These are phyloP conservation scores for Amiota minor DNA, from an alignment of 2,888 invertebrate genomes.

Conservation along the genomic window DNA sequence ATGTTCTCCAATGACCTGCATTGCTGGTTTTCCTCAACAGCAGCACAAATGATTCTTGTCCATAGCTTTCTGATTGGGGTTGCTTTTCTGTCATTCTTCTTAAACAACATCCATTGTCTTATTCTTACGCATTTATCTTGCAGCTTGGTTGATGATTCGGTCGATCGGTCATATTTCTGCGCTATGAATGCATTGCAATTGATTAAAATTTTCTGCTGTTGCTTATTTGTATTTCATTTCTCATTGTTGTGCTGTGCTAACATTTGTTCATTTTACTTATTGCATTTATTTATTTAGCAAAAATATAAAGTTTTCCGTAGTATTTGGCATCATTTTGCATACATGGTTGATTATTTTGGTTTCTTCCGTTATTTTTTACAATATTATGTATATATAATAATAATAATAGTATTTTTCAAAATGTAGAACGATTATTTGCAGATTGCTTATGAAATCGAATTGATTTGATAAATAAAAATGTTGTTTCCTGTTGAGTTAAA, in stretches of 20 bases:
- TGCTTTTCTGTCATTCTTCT: too few relatives aligned
- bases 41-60: too few relatives aligned
- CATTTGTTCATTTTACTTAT: slow-evolving; percentile 8
- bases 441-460: too few relatives aligned
- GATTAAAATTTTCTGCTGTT: slow-evolving; percentile 3
- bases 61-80: too few relatives aligned
- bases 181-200: slow-evolving; percentile 8
- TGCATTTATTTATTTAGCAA: slow-evolving; percentile 17
- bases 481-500: too few relatives aligned
- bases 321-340: slow-evolving; percentile 14
- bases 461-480: too few relatives aligned
- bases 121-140: slow-evolving; percentile 6
- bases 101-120: neutral
- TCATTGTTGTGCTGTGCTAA: neutral
- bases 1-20: too few relatives aligned
- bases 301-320: slow-evolving; percentile 16
- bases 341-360: neutral
- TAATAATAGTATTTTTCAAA: too few relatives aligned
- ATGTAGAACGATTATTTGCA: too few relatives aligned
- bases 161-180: neutral
- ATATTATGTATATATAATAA: neutral
- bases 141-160: neutral
- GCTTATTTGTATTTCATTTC: slow-evolving; percentile 11
- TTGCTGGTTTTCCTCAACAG: too few relatives aligned
- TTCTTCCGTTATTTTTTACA: neutral